Evolutionary conservation across 2,113 vertebrate genomes (phyloP).

Genomic region (Lepus europaeus): DNA sequence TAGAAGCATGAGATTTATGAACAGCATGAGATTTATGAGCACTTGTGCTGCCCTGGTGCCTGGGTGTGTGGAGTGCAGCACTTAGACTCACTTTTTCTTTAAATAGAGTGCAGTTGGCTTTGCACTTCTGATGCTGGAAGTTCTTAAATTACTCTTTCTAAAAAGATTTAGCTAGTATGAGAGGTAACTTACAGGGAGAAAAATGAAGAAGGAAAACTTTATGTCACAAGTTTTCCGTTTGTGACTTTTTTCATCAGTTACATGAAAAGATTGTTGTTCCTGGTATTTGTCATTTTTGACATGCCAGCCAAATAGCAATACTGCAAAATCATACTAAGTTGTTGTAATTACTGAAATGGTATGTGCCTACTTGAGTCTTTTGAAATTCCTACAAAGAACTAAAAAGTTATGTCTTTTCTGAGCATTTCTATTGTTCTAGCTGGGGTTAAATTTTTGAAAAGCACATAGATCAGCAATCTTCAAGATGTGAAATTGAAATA

Average conservation of each 20-base stretch:
- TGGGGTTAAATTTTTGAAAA: neutral
- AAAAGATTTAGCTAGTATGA: neutral
- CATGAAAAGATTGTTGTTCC: neutral
- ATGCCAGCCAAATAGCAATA: neutral
- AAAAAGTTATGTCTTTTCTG: slow-evolving; percentile 24
- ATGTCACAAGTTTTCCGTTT: neutral
- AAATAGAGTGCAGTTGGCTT: slow-evolving; percentile 31
- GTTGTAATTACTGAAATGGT: neutral
- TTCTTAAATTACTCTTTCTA: slow-evolving; percentile 48
- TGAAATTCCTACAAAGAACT: slow-evolving; percentile 1
- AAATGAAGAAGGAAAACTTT: slow-evolving; percentile 5
- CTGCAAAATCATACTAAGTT: neutral
- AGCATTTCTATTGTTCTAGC: neutral
- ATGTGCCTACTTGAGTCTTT: neutral
- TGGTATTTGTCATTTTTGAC: neutral
- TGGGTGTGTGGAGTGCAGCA: neutral
- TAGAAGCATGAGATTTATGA: neutral
- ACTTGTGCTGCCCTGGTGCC: neutral
- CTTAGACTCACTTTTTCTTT: slow-evolving; percentile 46
- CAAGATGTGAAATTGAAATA: neutral
- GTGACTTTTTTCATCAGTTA: neutral
- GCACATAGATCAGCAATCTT: neutral
- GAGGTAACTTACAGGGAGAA: neutral
- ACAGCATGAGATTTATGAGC: neutral
- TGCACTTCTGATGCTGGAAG: neutral